A percentile compares a stretch with the other conserved stretches of the same genome.
Evolutionary conservation across 2,113 vertebrate species (phyloP).

Genomic region (Aptenodytes forsteri): DNA sequence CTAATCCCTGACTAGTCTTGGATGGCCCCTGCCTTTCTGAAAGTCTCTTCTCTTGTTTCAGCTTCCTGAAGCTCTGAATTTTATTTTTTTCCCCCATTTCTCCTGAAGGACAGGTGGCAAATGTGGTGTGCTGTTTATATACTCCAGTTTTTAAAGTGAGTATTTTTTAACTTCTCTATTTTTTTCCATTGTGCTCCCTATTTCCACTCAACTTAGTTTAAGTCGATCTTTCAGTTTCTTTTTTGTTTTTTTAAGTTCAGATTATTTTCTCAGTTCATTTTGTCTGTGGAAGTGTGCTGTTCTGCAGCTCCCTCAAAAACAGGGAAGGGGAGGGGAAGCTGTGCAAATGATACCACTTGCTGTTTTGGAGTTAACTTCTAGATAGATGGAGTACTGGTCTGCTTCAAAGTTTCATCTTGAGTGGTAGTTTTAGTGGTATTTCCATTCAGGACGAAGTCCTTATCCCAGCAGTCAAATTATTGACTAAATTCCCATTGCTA

Average conservation of each 20-base stretch:
- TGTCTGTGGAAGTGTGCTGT: background rate
- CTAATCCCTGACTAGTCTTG: background rate
- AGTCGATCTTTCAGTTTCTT: fast-evolving
- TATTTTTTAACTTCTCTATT: background rate
- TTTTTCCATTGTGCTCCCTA: background rate
- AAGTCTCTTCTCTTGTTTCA: background rate
- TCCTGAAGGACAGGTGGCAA: background rate
- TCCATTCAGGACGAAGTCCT: background rate
- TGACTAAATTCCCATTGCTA: background rate
- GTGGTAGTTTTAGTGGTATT: background rate
- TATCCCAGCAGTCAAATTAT: background rate
- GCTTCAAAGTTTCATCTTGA: background rate
- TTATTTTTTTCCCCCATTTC: background rate
- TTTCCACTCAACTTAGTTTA: background rate
- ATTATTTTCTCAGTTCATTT: background rate
- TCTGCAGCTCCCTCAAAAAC: background rate
- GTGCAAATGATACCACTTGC: background rate
- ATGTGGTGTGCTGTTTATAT: background rate
- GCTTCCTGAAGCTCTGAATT: background rate
- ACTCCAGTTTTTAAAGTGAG: background rate
- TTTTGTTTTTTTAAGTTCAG: background rate
- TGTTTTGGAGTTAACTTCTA: background rate
- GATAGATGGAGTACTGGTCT: background rate
- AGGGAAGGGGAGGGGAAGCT: background rate
- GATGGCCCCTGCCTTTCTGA: background rate